Conservation (phyloP, 2,113 vertebrate genomes). For the Chaetodon trifascialis region DNA sequence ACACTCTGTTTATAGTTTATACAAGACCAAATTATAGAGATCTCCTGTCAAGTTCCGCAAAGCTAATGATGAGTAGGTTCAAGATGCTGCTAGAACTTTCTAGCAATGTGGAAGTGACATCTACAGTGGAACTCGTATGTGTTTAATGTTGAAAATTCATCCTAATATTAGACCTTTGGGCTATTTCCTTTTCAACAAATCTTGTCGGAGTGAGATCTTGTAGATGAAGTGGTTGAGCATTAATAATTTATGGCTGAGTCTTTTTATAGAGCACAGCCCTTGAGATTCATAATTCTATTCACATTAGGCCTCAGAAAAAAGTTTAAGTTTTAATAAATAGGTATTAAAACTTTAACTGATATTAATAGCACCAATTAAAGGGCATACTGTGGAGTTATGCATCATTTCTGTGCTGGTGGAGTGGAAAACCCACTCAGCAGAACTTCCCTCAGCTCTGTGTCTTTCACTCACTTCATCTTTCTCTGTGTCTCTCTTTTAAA, state of each 20-base stretch:
- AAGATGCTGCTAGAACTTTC: slow-evolving; percentile 14
- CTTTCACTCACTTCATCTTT: slow-evolving; percentile 32
- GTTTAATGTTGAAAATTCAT: slow-evolving; percentile 75
- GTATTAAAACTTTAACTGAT: slow-evolving; percentile 86
- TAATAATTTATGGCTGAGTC: slow-evolving; percentile 82
- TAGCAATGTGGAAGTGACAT: slow-evolving; percentile 37
- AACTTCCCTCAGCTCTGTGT: slow-evolving; percentile 38
- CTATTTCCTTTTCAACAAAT: slow-evolving; percentile 79
- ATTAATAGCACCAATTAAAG: slow-evolving; percentile 86
- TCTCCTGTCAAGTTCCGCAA: slow-evolving; percentile 32
- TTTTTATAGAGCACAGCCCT: slow-evolving; percentile 85
- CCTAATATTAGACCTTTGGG: slow-evolving; percentile 82
- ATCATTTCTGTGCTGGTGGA: slow-evolving; percentile 76
- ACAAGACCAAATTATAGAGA: slow-evolving; percentile 48
- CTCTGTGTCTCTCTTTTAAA: slow-evolving; percentile 2
- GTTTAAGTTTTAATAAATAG: slow-evolving; percentile 85
- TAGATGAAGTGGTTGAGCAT: slow-evolving; percentile 82
- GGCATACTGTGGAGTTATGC: slow-evolving; percentile 72
- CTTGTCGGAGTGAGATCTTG: slow-evolving; percentile 77
- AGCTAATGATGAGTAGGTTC: slow-evolving; percentile 50
- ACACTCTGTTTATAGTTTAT: slow-evolving; percentile 63
- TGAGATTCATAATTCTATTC: slow-evolving; percentile 84
- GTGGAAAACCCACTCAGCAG: slow-evolving; percentile 65
- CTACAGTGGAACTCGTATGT: slow-evolving; percentile 47
- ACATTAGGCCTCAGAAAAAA: slow-evolving; percentile 77